Percentiles rank a stretch among this genome's conserved stretches.
Evolutionary conservation across 2,888 invertebrate genomes (phyloP).

Genomic region (Meta bourneti): DNA sequence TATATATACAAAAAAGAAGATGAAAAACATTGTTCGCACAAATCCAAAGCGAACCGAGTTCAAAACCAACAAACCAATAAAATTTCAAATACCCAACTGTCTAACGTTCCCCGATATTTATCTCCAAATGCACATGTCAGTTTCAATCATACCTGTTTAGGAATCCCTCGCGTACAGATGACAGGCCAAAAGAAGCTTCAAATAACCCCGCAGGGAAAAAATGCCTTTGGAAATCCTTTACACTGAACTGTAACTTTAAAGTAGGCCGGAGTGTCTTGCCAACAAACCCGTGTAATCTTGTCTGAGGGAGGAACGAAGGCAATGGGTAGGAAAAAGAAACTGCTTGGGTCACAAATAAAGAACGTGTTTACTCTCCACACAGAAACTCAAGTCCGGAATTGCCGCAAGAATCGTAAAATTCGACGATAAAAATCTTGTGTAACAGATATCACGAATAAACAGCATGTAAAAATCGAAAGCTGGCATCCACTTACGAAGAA

Average conservation of each 20-base stretch:
- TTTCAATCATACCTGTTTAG: too few species aligned
- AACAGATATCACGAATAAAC: neutral
- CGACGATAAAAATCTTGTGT: conserved; percentile 31
- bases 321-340: neutral
- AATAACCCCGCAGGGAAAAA: too few species aligned
- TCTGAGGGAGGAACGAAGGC: too few species aligned
- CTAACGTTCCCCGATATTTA: too few species aligned
- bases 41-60: too few species aligned
- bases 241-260: neutral
- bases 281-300: neutral
- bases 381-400: conserved; percentile 23
- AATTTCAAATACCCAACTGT: too few species aligned
- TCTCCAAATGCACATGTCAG: too few species aligned
- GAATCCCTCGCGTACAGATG: too few species aligned
- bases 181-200: too few species aligned
- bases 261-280: neutral
- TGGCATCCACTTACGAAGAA: neutral
- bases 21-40: too few species aligned
- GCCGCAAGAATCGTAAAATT: conserved; percentile 2
- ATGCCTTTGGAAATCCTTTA: neutral
- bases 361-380: conserved; percentile 36
- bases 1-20: too few species aligned
- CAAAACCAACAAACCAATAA: too few species aligned
- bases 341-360: conserved; percentile 36
- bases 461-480: neutral